Evolutionary conservation across 1,140 invertebrate species (phyloP), one percentile per base, ranked within the genome.

Genomic region (Trichonephila clavata): DNA sequence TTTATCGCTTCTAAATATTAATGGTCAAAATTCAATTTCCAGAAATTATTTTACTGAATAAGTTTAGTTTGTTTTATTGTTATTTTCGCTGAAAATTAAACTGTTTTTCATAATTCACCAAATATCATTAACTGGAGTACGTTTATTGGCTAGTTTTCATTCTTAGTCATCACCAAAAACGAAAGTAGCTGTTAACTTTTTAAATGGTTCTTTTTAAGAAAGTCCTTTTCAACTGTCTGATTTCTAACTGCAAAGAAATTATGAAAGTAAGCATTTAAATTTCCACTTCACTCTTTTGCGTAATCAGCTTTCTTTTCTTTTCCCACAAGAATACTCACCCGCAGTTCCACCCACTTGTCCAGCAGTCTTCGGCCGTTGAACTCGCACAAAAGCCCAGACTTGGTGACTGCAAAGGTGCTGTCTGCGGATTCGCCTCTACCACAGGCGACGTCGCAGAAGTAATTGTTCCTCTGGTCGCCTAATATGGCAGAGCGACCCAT

Each of bases 301-400:
- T n/a, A 50, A 68, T 24, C 65, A 68, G 7, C 50, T 50, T 50
- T 50, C 7, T 50, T 50, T 50, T 50, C 50, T 50, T 32, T 32
- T 32, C 32, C 32, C 32, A 39, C 2, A n/a, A n/a, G n/a, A 57
- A 32, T n/a, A 65, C 93, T 97, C 96, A 98, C 98, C 96, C 98
- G 97, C 84, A 99, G 96, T 96, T 99, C 98, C 94, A 99, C 98
- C 98, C 98, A 99, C 96, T 99, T 99, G 96, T 99, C 98, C 86
- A 99, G 97, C 94, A 99, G 96, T 93, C 99, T 96, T 94, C 99
- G 96, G 95, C 98, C 98, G 96, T 99, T 99, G 96, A 99, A 99
- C 97, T 97, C 96, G 95, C 97, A 97, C 27, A 99, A 96, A 93
- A 99, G 96, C 0, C 99, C 98, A 65, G 98, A 98, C 95, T 98